phyloP scores from a whole-genome alignment of 2,888 invertebrate species.

The Synanthedon tipuliformis region DNA sequence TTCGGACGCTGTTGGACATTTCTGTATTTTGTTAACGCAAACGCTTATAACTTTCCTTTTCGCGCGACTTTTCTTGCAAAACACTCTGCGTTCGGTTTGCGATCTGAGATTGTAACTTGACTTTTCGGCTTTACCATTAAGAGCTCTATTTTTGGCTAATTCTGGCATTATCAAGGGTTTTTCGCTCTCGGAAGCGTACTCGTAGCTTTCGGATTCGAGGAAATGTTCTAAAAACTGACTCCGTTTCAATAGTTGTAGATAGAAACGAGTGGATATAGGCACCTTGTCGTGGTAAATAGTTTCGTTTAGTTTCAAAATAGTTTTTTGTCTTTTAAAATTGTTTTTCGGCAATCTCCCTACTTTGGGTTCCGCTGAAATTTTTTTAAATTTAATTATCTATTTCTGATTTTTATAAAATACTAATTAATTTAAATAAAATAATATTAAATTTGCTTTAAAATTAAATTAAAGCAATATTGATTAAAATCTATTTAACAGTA shows the following conservation, averaged over 20 bases:
- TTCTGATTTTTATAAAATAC: neutral
- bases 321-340: constrained; percentile 37
- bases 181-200: constrained; percentile 55
- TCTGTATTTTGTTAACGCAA: constrained; percentile 11
- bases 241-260: constrained; percentile 48
- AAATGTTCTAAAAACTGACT: constrained; percentile 52
- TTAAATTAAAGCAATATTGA: too few relatives aligned
- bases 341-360: constrained; percentile 24
- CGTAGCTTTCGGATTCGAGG: constrained; percentile 39
- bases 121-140: constrained; percentile 27
- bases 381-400: neutral
- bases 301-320: constrained; percentile 44
- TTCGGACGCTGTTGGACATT: constrained; percentile 11
- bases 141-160: constrained; percentile 12
- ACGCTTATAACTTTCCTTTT: constrained; percentile 15
- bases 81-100: constrained; percentile 38
- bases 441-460: too few relatives aligned
- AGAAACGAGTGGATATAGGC: constrained; percentile 53
- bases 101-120: constrained; percentile 49
- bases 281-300: constrained; percentile 58
- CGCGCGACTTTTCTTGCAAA: constrained; percentile 27
- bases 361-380: constrained; percentile 28
- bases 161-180: constrained; percentile 30
- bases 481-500: too few relatives aligned
- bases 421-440: too few relatives aligned